These are phyloP conservation scores for Sciurus vulgaris DNA, from an alignment of 2,797 vertebrate genomes.

Conservation along the genomic window DNA sequence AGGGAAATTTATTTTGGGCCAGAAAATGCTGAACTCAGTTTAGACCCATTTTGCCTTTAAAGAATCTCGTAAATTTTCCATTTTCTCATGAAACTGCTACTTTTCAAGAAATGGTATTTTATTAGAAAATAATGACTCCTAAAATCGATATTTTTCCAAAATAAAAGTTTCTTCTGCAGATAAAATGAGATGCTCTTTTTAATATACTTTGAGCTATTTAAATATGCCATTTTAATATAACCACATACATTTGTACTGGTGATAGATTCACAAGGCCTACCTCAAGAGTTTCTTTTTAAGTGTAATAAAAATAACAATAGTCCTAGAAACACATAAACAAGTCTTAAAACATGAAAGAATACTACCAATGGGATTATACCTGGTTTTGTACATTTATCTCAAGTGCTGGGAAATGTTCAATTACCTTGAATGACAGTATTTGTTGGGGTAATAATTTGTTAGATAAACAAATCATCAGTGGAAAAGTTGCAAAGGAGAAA, in stretches of 20 bases:
- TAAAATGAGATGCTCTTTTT: slow-evolving; percentile 38
- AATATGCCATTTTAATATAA: slow-evolving; percentile 29
- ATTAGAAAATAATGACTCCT: slow-evolving; percentile 62
- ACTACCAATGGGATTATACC: slow-evolving; percentile 30
- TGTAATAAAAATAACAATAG: slow-evolving; percentile 66
- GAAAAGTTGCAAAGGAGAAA: slow-evolving; percentile 42
- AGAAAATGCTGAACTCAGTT: slow-evolving; percentile 56
- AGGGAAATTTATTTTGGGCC: slow-evolving; percentile 41
- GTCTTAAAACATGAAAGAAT: slow-evolving; percentile 56
- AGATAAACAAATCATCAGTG: slow-evolving; percentile 59
- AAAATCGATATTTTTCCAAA: slow-evolving; percentile 50
- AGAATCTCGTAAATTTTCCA: neutral
- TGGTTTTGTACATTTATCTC: slow-evolving; percentile 51
- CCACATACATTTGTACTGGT: slow-evolving; percentile 25
- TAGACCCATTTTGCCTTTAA: slow-evolving; percentile 45
- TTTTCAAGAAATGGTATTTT: slow-evolving; percentile 65
- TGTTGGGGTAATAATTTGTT: slow-evolving; percentile 54
- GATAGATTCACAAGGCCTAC: slow-evolving; percentile 35
- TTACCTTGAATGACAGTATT: slow-evolving; percentile 58
- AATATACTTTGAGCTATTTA: slow-evolving; percentile 45
- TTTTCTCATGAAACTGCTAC: slow-evolving; percentile 40
- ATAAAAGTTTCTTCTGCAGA: slow-evolving; percentile 36
- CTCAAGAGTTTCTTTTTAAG: slow-evolving; percentile 7
- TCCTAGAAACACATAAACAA: slow-evolving; percentile 53
- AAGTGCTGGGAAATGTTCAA: slow-evolving; percentile 57